phyloP scores from a whole-genome alignment of 2,888 invertebrate species.

The Nezara viridula region DNA sequence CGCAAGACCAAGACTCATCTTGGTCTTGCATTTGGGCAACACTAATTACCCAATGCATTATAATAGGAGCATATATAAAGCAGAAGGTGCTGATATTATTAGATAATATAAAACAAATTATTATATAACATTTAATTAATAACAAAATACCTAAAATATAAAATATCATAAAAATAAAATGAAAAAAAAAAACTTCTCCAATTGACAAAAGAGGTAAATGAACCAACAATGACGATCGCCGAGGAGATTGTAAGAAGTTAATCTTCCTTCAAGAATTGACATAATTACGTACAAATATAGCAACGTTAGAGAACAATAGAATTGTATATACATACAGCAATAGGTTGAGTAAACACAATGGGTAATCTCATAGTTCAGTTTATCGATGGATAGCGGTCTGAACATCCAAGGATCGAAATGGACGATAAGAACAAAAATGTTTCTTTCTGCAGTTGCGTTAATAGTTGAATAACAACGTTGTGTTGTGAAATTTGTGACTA shows the following conservation, averaged over 20 bases:
- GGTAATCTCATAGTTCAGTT: not conserved
- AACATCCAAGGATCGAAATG: not conserved
- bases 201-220: not conserved
- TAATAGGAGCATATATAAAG: no score
- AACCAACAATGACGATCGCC: not conserved
- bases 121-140: no score
- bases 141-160: no score
- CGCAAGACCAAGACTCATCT: no score
- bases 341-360: slow-evolving; percentile 3
- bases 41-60: no score
- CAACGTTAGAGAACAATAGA: not conserved
- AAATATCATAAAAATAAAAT: not conserved
- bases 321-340: not conserved
- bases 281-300: not conserved
- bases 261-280: not conserved
- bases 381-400: not conserved
- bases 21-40: no score
- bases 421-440: not conserved
- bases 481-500: not conserved
- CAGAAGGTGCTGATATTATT: no score
- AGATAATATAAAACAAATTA: no score
- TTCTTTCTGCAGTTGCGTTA: not conserved
- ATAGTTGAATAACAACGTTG: not conserved
- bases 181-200: not conserved
- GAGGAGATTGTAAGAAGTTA: not conserved